Evolutionary conservation across 2,888 invertebrate genomes (phyloP).

Genomic region (Kuschelorhynchus macadamiae): DNA sequence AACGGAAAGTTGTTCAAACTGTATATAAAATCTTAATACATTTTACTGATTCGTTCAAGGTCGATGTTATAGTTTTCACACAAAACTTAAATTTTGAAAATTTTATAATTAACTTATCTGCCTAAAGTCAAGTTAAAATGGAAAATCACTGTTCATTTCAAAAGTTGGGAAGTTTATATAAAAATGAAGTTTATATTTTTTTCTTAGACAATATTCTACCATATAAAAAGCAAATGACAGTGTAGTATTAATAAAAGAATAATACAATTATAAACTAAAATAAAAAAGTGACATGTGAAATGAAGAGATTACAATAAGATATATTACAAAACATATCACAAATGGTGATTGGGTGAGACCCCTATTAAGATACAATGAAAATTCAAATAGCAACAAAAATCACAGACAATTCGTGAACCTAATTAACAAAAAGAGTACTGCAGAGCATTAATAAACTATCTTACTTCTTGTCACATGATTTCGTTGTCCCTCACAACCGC

Average conservation of each 20-base stretch:
- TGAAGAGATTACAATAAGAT: constrained; percentile 39
- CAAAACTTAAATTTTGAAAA: too few species aligned
- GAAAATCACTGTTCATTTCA: too few species aligned
- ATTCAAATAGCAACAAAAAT: constrained; percentile 57
- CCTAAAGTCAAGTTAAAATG: too few species aligned
- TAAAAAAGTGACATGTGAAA: constrained; percentile 31
- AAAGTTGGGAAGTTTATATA: too few species aligned
- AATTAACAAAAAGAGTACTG: constrained; percentile 52
- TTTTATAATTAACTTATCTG: too few species aligned
- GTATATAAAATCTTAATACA: too few species aligned
- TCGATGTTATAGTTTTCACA: too few species aligned
- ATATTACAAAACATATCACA: constrained; percentile 54
- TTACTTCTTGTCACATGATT: constrained; percentile 23
- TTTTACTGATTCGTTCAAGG: too few species aligned
- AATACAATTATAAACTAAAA: constrained; percentile 25
- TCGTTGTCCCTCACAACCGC: constrained; percentile 46
- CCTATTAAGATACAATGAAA: constrained; percentile 52
- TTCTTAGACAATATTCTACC: too few species aligned
- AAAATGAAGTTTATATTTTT: too few species aligned
- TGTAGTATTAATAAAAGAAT: constrained; percentile 31
- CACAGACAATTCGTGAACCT: constrained; percentile 57
- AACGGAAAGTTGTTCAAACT: too few species aligned
- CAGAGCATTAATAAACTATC: constrained; percentile 36
- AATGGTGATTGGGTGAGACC: constrained; percentile 56
- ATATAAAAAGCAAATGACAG: too few species aligned